A percentile compares a stretch with the other conserved stretches of the same genome.
phyloP scores from a whole-genome alignment of 2,113 vertebrate genomes.

The Vulpes ferrilata region DNA sequence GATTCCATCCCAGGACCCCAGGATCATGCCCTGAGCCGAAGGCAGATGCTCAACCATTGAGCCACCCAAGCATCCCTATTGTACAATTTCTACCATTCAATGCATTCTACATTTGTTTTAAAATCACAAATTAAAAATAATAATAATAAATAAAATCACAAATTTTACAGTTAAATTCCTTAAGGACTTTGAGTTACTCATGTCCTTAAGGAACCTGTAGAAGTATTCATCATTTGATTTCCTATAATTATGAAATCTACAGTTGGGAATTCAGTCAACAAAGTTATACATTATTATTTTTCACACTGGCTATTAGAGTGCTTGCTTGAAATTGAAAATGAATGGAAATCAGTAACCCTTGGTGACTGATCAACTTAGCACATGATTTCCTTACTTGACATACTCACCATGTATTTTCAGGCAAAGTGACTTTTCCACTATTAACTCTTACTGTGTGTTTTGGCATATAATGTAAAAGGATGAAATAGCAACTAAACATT shows the following conservation, averaged over 20 bases:
- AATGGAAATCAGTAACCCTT: not conserved
- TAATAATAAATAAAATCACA: not conserved
- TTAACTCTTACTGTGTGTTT: not conserved
- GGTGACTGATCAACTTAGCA: slow-evolving; percentile 22
- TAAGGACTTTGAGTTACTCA: not conserved
- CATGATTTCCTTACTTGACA: not conserved
- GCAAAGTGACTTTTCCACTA: slow-evolving; percentile 31
- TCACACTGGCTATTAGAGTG: not conserved
- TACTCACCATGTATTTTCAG: not conserved
- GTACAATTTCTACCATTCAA: not conserved
- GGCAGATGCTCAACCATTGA: too few relatives aligned
- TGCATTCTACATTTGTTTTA: not conserved
- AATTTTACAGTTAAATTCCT: not conserved
- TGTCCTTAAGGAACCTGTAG: not conserved
- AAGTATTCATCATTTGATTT: not conserved
- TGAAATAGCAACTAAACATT: slow-evolving; percentile 12
- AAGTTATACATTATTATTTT: not conserved
- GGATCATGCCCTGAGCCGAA: too few relatives aligned
- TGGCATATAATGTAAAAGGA: slow-evolving; percentile 1
- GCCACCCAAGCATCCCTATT: not conserved
- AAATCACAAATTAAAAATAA: not conserved
- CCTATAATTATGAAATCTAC: not conserved
- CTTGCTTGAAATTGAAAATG: not conserved
- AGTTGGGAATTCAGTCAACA: not conserved
- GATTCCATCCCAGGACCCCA: too few relatives aligned